Conservation (phyloP, 2,797 vertebrate genomes). For the Scomberomorus guttatus region DNA sequence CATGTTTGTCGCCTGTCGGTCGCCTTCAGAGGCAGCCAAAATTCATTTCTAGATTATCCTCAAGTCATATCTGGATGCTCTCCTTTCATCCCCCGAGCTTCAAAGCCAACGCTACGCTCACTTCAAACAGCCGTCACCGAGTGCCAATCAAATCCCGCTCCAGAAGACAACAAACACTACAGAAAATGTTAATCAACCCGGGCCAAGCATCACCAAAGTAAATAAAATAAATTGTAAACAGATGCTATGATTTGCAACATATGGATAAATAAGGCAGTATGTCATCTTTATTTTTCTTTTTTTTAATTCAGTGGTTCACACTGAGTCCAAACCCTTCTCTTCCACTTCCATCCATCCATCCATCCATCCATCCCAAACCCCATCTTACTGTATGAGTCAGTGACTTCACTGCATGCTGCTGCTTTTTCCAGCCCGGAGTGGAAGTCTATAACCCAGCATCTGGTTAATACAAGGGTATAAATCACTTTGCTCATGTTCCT, state of each 20-base stretch:
- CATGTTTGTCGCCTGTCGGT: constrained; percentile 77
- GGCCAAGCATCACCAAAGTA: constrained; percentile 81
- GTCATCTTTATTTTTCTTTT: constrained; percentile 68
- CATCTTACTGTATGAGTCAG: constrained; percentile 46
- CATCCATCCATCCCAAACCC: constrained; percentile 48
- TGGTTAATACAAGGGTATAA: constrained; percentile 55
- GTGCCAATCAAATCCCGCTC: constrained; percentile 82
- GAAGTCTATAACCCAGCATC: constrained; percentile 57
- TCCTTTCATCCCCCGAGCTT: constrained; percentile 78
- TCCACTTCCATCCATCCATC: constrained; percentile 30
- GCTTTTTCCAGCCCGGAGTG: constrained; percentile 66
- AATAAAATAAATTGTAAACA: constrained; percentile 84
- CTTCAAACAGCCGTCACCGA: constrained; percentile 81
- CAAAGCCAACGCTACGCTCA: constrained; percentile 76
- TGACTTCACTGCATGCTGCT: constrained; percentile 66
- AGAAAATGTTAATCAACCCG: constrained; percentile 82
- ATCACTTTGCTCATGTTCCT: constrained; percentile 53
- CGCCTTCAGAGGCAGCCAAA: constrained; percentile 73
- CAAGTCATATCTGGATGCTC: constrained; percentile 80
- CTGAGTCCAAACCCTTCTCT: constrained; percentile 66
- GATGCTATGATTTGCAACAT: constrained; percentile 82
- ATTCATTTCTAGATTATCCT: constrained; percentile 79
- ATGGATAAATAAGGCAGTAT: constrained; percentile 79
- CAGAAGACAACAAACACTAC: constrained; percentile 82
- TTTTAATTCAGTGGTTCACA: constrained; percentile 74